These are phyloP conservation scores for Eubasilissa splendida DNA, from an alignment of 2,888 invertebrate species.

Conservation along the genomic window DNA sequence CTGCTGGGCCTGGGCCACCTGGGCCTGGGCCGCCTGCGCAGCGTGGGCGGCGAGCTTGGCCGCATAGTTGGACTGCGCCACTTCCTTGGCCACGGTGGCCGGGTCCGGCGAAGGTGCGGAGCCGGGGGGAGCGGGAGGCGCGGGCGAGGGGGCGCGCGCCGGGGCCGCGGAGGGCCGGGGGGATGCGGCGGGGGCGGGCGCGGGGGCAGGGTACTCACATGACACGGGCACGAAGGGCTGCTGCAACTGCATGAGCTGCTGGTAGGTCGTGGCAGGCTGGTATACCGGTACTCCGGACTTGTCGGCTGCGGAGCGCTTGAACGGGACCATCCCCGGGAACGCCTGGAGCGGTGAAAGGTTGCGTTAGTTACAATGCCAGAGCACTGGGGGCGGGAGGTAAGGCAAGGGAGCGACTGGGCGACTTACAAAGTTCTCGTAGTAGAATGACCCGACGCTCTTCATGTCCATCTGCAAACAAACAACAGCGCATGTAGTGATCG, in stretches of 20 bases:
- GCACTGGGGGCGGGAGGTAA: not conserved
- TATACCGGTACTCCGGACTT: conserved; percentile 97
- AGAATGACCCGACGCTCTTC: conserved; percentile 96
- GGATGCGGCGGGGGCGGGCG: conserved; percentile 72
- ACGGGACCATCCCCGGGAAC: conserved; percentile 96
- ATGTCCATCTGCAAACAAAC: conserved; percentile 91
- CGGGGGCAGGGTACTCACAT: conserved; percentile 93
- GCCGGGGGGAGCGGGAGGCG: conserved; percentile 62
- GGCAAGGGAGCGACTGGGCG: not conserved
- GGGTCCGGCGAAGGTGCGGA: conserved; percentile 62
- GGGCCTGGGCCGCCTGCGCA: conserved; percentile 59
- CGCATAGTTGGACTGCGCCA: conserved; percentile 87
- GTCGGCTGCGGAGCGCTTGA: conserved; percentile 96
- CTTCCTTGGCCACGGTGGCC: conserved; percentile 83
- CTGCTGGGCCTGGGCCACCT: conserved; percentile 65
- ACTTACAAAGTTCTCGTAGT: conserved; percentile 97
- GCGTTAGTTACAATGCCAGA: conserved; percentile 44
- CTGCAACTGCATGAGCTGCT: conserved; percentile 93
- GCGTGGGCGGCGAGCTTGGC: conserved; percentile 66
- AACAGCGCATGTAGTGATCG: not conserved
- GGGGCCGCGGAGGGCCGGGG: conserved; percentile 60
- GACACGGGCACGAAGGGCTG: conserved; percentile 98
- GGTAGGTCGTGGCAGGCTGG: conserved; percentile 94
- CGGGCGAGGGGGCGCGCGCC: conserved; percentile 56
- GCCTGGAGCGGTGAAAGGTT: conserved; percentile 73